Base-by-base conservation (phyloP, 1,140 invertebrate species). In the Oryctes rhinoceros region DNA sequence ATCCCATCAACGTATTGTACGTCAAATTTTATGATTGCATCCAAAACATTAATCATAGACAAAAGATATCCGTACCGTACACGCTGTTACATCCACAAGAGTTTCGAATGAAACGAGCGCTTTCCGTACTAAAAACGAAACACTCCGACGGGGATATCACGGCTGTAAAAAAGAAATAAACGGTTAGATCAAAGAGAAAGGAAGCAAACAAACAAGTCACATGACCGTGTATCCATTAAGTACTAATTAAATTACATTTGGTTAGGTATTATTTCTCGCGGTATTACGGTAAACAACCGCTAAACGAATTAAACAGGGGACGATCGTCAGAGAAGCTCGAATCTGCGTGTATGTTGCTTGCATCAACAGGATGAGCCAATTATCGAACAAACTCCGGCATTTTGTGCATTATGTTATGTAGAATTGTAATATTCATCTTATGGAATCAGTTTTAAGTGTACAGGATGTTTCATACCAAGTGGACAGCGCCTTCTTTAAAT, bases 231-330 rank as follows among this genome's bases (percentile, higher is more conserved):
- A 67, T 20, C 65, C 15, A 71, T 35, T 71, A 71, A 15, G 24
- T 35, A 71, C 20, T 71, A 71, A 71, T 71, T 71, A 71, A 35
- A 35, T 35, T 71, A 71, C 13, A 37, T 71, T 71, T 7, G 7
- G 24, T 11, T 15, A 71, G 24, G 24, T 24, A 67, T 24, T 15
- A 65, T 18, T 65, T 65, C 62, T 65, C 15, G 49, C 6, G 10
- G 18, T 9, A 35, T 71, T 71, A 71, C 65, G 35, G 65, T 37
- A 71, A 67, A 71, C 7, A 71, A 35, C 9, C 20, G 65, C 24
- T 71, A 71, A 71, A 71, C 35, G 65, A 20, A 35, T 71, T 71
- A 37, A 37, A 35, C 5, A n/a, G 62, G 10, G 30, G 13, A 67
- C 18, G n/a, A 24, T 24, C 15, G n/a, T 35, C 65, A 20, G 7